Evolutionary conservation across 2,888 invertebrate species (phyloP).

Genomic region (Scrobipalpa costella): DNA sequence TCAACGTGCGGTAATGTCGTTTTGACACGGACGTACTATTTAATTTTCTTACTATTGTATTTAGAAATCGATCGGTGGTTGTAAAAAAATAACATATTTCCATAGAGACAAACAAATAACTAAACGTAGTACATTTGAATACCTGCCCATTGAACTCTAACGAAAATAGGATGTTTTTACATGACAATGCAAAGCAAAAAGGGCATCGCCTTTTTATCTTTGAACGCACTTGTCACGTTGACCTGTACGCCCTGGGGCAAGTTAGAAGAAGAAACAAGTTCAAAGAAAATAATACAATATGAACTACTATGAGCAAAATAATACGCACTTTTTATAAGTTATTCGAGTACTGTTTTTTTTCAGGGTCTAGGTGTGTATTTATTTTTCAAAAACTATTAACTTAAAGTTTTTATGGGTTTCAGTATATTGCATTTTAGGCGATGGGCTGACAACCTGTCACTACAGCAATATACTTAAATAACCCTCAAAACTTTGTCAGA

Average conservation of each 20-base stretch:
- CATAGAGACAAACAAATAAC: neutral
- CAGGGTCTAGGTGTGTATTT: too few species aligned
- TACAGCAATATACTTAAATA: too few species aligned
- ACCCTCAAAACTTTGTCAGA: too few species aligned
- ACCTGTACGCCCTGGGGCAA: neutral
- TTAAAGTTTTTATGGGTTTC: too few species aligned
- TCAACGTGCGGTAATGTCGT: constrained; percentile 9
- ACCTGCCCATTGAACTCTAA: neutral
- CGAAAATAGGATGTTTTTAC: neutral
- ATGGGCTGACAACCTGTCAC: too few species aligned
- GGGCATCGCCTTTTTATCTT: constrained; percentile 6
- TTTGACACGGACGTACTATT: constrained; percentile 7
- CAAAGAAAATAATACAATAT: too few species aligned
- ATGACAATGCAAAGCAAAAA: constrained; percentile 9
- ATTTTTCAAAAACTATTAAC: too few species aligned
- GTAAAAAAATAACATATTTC: neutral
- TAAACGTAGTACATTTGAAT: neutral
- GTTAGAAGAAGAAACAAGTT: neutral
- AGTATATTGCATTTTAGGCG: too few species aligned
- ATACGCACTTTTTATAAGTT: too few species aligned
- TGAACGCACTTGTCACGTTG: constrained; percentile 1
- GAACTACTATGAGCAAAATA: neutral
- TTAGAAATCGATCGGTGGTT: neutral
- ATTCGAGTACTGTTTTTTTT: too few species aligned
- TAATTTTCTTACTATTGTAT: neutral